phyloP scores from a whole-genome alignment of 2,888 invertebrate species.

The Metopia argyrocephala region DNA sequence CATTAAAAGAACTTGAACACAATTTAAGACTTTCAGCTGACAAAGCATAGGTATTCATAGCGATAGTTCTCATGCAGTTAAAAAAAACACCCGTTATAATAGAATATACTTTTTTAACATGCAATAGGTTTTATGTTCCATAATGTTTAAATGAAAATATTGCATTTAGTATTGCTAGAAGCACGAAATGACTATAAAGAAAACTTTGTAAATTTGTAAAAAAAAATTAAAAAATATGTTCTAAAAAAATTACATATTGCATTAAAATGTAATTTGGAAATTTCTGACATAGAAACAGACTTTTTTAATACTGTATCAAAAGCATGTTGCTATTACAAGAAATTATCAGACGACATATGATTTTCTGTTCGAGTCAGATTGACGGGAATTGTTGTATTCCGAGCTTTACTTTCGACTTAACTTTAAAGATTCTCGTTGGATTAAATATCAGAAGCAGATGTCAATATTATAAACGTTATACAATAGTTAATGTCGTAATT shows the following conservation, averaged over 20 bases:
- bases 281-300: constrained; percentile 18
- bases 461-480: no score
- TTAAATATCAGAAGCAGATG: no score
- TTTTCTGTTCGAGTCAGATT: no score
- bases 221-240: constrained; percentile 37
- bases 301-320: constrained; percentile 17
- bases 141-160: constrained; percentile 42
- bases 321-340: background rate
- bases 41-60: no score
- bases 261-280: constrained; percentile 24
- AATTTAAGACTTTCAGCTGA: no score
- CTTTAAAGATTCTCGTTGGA: no score
- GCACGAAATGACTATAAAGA: constrained; percentile 70
- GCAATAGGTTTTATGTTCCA: constrained; percentile 49
- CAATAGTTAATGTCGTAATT: no score
- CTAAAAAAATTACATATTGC: constrained; percentile 14
- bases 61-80: no score
- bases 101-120: constrained; percentile 43
- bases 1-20: no score
- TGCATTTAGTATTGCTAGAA: constrained; percentile 65
- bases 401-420: no score
- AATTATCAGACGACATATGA: constrained; percentile 4
- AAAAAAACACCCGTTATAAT: no score
- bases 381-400: no score
- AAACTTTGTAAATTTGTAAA: constrained; percentile 45